phyloP scores from a whole-genome alignment of 2,888 invertebrate genomes.

The Teinopalpus imperialis region DNA sequence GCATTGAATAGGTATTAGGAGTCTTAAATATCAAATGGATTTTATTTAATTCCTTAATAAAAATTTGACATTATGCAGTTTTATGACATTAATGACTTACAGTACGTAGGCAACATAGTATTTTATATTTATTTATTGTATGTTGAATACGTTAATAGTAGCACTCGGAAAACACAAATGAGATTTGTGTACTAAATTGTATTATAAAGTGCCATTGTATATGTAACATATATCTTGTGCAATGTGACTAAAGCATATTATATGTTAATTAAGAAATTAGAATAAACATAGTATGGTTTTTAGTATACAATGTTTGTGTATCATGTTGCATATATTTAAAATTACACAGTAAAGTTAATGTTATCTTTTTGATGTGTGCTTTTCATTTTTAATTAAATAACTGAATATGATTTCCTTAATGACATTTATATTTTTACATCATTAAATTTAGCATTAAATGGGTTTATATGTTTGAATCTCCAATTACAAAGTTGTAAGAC shows the following conservation, averaged over 20 bases:
- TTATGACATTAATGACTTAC: neutral
- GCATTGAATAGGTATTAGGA: too few relatives aligned
- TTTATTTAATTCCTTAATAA: too few relatives aligned
- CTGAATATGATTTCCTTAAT: too few relatives aligned
- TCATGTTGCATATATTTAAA: slow-evolving; percentile 35
- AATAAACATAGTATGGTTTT: neutral
- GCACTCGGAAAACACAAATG: slow-evolving; percentile 29
- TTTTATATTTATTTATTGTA: slow-evolving; percentile 28
- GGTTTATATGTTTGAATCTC: too few relatives aligned
- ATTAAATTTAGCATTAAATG: too few relatives aligned
- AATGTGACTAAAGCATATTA: slow-evolving; percentile 30
- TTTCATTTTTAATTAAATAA: slow-evolving; percentile 3
- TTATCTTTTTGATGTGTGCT: slow-evolving; percentile 18
- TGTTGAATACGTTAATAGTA: slow-evolving; percentile 17
- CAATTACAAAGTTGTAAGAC: too few relatives aligned
- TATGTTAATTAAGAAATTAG: slow-evolving; percentile 30
- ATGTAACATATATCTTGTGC: slow-evolving; percentile 25
- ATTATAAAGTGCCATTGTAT: slow-evolving; percentile 42
- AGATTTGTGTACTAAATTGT: slow-evolving; percentile 38
- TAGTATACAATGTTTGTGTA: slow-evolving; percentile 40
- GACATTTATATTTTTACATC: too few relatives aligned
- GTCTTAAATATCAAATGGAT: too few relatives aligned
- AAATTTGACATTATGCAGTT: too few relatives aligned
- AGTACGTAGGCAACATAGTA: neutral
- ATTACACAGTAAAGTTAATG: slow-evolving; percentile 32